A percentile compares a stretch with the other conserved stretches of the same genome.
phyloP scores from a whole-genome alignment of 2,888 invertebrate genomes.

The Euplagia quadripunctaria region DNA sequence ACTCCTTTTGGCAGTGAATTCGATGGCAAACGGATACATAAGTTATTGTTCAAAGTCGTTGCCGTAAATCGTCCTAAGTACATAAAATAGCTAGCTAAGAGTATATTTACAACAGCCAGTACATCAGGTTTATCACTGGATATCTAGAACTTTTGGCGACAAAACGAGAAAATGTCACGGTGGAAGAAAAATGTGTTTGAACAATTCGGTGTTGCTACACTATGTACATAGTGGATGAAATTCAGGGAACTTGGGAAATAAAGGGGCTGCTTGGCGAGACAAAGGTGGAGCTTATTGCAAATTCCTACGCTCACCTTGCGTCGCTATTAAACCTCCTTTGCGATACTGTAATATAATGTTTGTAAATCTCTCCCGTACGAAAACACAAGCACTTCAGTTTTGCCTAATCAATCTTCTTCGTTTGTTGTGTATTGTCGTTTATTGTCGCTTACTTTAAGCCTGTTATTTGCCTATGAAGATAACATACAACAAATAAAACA shows the following conservation, averaged over 20 bases:
- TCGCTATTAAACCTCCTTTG: conserved; percentile 75
- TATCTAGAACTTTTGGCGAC: conserved; percentile 49
- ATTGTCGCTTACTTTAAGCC: conserved; percentile 18
- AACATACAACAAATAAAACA: conserved; percentile 12
- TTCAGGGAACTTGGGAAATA: conserved; percentile 81
- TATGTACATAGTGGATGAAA: conserved; percentile 75
- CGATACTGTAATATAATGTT: conserved; percentile 67
- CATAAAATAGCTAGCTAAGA: conserved; percentile 29
- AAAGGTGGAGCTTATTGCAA: conserved; percentile 84
- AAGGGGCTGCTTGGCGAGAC: conserved; percentile 72
- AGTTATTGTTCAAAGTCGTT: not conserved
- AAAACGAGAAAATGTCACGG: conserved; percentile 57
- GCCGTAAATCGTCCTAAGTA: conserved; percentile 28
- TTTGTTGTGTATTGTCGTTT: conserved; percentile 23
- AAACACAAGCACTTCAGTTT: conserved; percentile 30
- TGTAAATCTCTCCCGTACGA: conserved; percentile 50
- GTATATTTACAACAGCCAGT: conserved; percentile 33
- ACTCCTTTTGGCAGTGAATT: conserved; percentile 1
- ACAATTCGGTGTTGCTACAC: conserved; percentile 60
- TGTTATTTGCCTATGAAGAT: conserved; percentile 13
- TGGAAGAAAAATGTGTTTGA: conserved; percentile 70
- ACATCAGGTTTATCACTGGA: conserved; percentile 44
- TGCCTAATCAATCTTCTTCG: conserved; percentile 43
- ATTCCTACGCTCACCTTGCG: conserved; percentile 81
- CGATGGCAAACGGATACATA: not conserved